Conservation (phyloP, 30 jellyfish, hydroid and myxozoan species). For the Sanderia malayensis region DNA sequence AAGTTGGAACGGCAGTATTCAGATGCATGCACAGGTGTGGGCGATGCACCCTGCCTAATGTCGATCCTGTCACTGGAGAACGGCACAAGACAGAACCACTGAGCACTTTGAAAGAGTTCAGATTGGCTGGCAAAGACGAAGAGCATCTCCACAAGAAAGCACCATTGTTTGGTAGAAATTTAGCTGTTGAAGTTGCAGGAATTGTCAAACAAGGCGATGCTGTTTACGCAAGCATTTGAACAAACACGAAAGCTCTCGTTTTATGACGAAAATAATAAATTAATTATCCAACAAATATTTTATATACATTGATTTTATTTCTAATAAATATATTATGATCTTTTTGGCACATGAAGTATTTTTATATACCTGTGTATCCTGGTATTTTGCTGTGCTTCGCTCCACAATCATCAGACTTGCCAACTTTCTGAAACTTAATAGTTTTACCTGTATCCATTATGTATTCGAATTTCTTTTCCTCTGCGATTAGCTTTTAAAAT, state of each 20-base stretch:
- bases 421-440: no score
- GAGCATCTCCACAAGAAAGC: constrained; percentile 34
- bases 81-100: constrained; percentile 54
- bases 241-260: no score
- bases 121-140: constrained; percentile 54
- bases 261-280: no score
- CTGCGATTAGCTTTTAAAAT: no score
- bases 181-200: constrained; percentile 41
- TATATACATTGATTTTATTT: no score
- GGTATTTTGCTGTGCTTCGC: constrained; percentile 10
- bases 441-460: no score
- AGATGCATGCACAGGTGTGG: constrained; percentile 55
- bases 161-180: constrained; percentile 47
- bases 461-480: no score
- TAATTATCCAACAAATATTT: no score
- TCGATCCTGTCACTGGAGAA: constrained; percentile 55
- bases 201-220: constrained; percentile 44
- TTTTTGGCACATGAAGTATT: no score
- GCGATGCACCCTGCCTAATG: constrained; percentile 48
- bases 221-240: constrained; percentile 32
- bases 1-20: constrained; percentile 35
- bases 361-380: constrained; percentile 16
- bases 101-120: constrained; percentile 30
- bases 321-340: no score
- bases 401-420: no score